Evolutionary conservation across 2,797 vertebrate genomes (phyloP), one percentile per base, ranked within the genome.

Genomic region (Scomberomorus guttatus): DNA sequence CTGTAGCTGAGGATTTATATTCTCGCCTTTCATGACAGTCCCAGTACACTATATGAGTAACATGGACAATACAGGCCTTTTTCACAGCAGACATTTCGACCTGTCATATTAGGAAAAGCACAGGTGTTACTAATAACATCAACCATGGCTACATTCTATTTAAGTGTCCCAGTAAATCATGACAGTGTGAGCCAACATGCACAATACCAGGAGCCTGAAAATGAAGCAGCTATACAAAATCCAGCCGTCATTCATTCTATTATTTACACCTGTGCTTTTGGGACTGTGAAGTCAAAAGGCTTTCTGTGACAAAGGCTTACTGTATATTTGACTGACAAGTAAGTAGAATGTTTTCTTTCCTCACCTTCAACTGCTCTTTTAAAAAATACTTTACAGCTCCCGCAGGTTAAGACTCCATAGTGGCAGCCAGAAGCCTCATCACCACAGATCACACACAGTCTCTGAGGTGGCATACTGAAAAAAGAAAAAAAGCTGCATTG

Each of bases 361-460:
- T 92, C 95, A 99, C 98, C 98, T 97, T 99, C 98, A 67, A 99
- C 97, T 5, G 98, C 98, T 90, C 98, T 96, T 92, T 99, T 99
- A 92, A 99, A 99, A 95, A 99, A 99, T 85, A 99, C 98, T 86
- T 99, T 99, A 87, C 98, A 99, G 91, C 98, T 99, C 67, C 98
- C 98, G 68, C 98, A 99, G 78, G 98, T 99, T 55, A 99, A 93
- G 11, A 99, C 98, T 50, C 98, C 98, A 34, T 99, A 99, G 84
- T 99, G 98, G 82, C 98, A 99, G 5, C 98, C 98, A 0, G 98
- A 99, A 0, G 98, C 98, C 87, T 99, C 98, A 72, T 99, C 98
- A 0, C 97, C 95, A 18, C 98, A 99, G 86, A 99, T 99, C 69
- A 97, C 94, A 80, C 98, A 99, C 75, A 95, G 93, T 90, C 98